A percentile compares a stretch with the other conserved stretches of the same genome.
These are phyloP conservation scores for Paralichthys olivaceus DNA, from an alignment of 2,113 vertebrate genomes.

Conservation along the genomic window DNA sequence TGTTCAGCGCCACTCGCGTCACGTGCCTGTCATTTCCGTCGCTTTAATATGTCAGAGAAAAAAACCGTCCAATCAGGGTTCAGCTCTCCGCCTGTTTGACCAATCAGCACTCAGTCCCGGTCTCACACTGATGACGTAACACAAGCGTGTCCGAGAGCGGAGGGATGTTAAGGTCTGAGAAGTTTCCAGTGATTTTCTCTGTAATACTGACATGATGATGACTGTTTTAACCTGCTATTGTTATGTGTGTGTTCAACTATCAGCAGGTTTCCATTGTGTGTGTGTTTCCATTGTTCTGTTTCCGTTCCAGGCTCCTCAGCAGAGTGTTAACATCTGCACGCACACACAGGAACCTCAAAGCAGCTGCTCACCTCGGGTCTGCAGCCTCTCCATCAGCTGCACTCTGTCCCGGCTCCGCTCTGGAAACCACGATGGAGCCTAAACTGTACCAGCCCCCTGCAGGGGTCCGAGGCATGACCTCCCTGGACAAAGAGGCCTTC, in stretches of 20 bases:
- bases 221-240: neutral
- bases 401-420: neutral
- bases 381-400: neutral
- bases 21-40: slow-evolving; percentile 45
- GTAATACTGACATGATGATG: neutral
- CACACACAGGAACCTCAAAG: slow-evolving; percentile 17
- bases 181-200: neutral
- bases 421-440: slow-evolving; percentile 74
- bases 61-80: slow-evolving; percentile 45
- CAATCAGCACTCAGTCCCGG: slow-evolving; percentile 61
- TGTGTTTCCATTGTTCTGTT: neutral
- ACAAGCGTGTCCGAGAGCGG: slow-evolving; percentile 25
- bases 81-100: neutral
- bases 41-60: neutral
- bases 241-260: neutral
- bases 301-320: slow-evolving; percentile 46
- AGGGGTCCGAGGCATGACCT: slow-evolving; percentile 91
- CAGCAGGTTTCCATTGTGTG: neutral
- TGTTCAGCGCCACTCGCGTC: neutral
- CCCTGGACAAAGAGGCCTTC: slow-evolving; percentile 89
- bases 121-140: slow-evolving; percentile 65
- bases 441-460: slow-evolving; percentile 83
- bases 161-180: slow-evolving; percentile 77
- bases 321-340: slow-evolving; percentile 33
- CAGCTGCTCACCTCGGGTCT: neutral